Evolutionary conservation across 2,888 invertebrate genomes (phyloP), one percentile per base, ranked within the genome.

Genomic region (Craniophora ligustri): DNA sequence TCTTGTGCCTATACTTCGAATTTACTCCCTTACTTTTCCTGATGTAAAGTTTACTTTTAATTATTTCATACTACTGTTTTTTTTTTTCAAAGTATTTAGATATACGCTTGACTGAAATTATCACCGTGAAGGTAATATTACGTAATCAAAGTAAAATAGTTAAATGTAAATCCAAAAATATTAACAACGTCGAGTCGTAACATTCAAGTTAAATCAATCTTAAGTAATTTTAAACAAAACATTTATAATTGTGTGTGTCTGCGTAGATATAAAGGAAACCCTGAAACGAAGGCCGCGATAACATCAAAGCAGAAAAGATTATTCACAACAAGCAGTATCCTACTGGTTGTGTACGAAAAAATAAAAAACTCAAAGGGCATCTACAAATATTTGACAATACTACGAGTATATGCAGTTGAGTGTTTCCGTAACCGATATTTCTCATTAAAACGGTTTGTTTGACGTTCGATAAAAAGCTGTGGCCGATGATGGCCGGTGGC

Each of bases 341-440:
- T 55, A 55, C 57, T 55, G 45, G 26, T 30, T 32, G 42, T 32
- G 41, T 31, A 36, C 60, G 31, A 67, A 76, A 82, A 79, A 82
- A 78, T 59, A 28, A 67, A 76, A 82, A 79, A 82, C 78, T 57
- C 71, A 71, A 77, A 80, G 76, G 78, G 72, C 60, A 57, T 58
- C 59, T 61, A 73, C 77, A 87, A 90, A 92, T 90, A 89, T 92
- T 92, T 84, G 82, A 86, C 78, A 84, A 85, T 87, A 76, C 81
- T 88, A 63, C 40, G 57, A 57, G 49, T 45, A 87, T 88, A 88
- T 84, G 79, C 79, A 75, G 75, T 82, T 73, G 82, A 89, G 89
- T 87, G 86, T 91, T 91, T 91, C 89, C 88, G 92, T 89, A 89
- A 92, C 90, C 83, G 89, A 92, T 92, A 92, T 91, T 91, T 89